A percentile compares a stretch with the other conserved stretches of the same genome.
phyloP scores from a whole-genome alignment of 1,140 invertebrate species.

The Adoxophyes honmai region DNA sequence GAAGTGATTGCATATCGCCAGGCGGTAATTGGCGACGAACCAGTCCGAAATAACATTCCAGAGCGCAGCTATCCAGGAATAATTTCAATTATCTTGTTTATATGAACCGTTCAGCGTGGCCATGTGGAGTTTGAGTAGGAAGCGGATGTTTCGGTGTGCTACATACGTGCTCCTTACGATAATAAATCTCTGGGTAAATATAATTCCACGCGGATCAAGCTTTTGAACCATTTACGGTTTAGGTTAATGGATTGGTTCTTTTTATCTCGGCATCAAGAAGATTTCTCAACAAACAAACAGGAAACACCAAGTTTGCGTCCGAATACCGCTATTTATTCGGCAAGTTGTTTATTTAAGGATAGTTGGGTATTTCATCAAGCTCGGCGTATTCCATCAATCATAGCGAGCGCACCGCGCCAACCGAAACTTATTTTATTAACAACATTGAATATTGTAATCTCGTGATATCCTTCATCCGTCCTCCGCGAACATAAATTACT shows the following conservation, averaged over 20 bases:
- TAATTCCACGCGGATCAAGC: constrained; percentile 5
- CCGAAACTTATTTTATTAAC: not conserved
- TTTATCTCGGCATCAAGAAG: not conserved
- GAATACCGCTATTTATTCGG: not conserved
- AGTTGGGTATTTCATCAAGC: not conserved
- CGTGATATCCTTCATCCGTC: constrained; percentile 8
- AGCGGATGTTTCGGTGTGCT: constrained; percentile 22
- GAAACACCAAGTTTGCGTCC: not conserved
- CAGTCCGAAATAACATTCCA: constrained; percentile 9
- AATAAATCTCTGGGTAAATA: constrained; percentile 33
- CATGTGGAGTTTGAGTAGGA: constrained; percentile 26
- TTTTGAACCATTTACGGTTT: not conserved
- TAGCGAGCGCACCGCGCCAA: not conserved
- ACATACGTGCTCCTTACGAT: constrained; percentile 20
- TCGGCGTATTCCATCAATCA: not conserved
- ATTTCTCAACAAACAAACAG: not conserved
- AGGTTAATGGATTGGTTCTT: not conserved
- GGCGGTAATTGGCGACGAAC: too few relatives aligned
- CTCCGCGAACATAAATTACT: constrained; percentile 8
- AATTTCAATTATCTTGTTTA: constrained; percentile 12
- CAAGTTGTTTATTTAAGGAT: constrained; percentile 8
- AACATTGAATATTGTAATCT: constrained; percentile 3
- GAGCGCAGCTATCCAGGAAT: not conserved
- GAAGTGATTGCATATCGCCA: too few relatives aligned
- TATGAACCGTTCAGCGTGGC: not conserved